Conservation (phyloP, 64 coral and sea anemone genomes). For the Montipora sp. region DNA sequence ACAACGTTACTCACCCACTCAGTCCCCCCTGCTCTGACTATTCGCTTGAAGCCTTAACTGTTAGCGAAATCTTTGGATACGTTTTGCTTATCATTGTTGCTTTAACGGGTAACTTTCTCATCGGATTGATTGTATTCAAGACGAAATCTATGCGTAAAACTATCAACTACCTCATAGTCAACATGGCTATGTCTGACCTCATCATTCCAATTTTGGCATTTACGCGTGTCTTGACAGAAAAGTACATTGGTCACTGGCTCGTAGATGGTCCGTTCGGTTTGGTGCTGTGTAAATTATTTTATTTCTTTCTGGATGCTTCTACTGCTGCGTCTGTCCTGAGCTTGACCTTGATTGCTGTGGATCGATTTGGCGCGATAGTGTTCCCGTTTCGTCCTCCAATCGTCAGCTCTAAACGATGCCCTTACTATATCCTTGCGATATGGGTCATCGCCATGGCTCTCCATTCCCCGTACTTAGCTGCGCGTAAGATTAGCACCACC, state of each 20-base stretch:
- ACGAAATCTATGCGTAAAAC: slow-evolving; percentile 36
- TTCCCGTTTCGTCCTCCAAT: slow-evolving; percentile 25
- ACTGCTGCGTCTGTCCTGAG: slow-evolving; percentile 24
- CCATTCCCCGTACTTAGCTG: slow-evolving; percentile 9
- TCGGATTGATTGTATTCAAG: slow-evolving; percentile 18
- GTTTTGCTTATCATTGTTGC: neutral
- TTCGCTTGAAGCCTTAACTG: neutral
- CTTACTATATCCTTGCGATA: slow-evolving; percentile 7
- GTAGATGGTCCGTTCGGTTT: neutral
- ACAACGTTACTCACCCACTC: neutral
- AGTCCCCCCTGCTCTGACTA: neutral
- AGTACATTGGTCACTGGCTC: slow-evolving; percentile 28
- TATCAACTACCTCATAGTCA: slow-evolving; percentile 42
- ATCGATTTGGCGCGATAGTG: slow-evolving; percentile 49
- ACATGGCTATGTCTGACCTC: slow-evolving; percentile 52
- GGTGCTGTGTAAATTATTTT: slow-evolving; percentile 13
- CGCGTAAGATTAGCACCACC: neutral
- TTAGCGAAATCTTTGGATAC: neutral
- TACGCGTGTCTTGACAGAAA: neutral
- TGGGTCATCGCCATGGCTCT: slow-evolving; percentile 44
- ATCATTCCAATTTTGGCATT: slow-evolving; percentile 27
- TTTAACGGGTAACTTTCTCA: slow-evolving; percentile 4
- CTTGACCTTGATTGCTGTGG: slow-evolving; percentile 34
- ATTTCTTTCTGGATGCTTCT: slow-evolving; percentile 30
- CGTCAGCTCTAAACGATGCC: slow-evolving; percentile 13